These are phyloP conservation scores for Drosophila jambulina DNA, from an alignment of 1,140 invertebrate species.

Conservation along the genomic window DNA sequence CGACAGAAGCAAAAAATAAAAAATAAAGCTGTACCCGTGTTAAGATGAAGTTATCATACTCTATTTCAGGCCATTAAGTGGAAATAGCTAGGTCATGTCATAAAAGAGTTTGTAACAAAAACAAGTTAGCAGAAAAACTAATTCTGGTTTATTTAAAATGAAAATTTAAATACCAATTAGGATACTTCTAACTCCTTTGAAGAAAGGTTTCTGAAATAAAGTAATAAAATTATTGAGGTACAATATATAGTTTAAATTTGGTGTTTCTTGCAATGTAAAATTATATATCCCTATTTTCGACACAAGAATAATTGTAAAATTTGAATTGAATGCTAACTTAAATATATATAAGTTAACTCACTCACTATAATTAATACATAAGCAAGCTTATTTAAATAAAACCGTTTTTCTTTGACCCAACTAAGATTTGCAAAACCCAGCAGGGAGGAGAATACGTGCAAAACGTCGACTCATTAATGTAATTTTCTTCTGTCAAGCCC, in stretches of 20 bases:
- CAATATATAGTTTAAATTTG: no score
- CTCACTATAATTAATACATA: background rate
- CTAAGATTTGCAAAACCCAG: background rate
- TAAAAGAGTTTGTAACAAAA: background rate
- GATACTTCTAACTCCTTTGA: background rate
- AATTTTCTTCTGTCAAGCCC: conserved; percentile 25
- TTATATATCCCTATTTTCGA: no score
- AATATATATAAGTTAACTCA: background rate
- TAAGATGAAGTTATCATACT: conserved; percentile 29
- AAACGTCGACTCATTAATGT: conserved; percentile 31
- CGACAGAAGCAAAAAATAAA: conserved; percentile 15
- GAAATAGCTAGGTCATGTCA: background rate
- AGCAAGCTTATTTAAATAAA: background rate
- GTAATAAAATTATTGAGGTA: no score
- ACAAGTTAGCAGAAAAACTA: background rate
- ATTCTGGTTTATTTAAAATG: background rate
- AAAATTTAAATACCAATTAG: background rate
- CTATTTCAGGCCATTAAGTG: conserved; percentile 8
- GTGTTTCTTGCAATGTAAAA: no score
- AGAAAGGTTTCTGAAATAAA: background rate
- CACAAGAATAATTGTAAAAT: background rate
- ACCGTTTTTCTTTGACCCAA: background rate
- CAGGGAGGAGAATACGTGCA: conserved; percentile 26
- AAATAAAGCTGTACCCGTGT: background rate
- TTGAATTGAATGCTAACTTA: background rate